Base-by-base conservation (phyloP, 2,888 invertebrate genomes). In the Callosobruchus maculatus region DNA sequence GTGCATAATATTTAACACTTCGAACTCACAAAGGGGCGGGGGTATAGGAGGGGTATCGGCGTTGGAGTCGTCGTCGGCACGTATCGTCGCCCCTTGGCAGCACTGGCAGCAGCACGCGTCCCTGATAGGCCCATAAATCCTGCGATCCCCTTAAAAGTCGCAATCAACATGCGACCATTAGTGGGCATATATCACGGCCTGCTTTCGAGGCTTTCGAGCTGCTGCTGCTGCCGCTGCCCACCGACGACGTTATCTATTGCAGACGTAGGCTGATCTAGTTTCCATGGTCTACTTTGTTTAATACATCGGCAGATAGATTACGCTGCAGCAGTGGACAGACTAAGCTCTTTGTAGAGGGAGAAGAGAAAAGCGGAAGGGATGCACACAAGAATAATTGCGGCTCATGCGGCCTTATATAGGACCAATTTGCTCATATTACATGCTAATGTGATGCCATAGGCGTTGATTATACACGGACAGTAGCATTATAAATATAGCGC, bases 121-220 rank as follows among this genome's bases (percentile, higher is more conserved):
- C 49, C 49, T 49, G 49, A 49, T 49, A 49, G 49, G 49, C 49
- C 81, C 82, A 84, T 85, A 85, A 85, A 85, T 85, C 49, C 49
- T 81, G 77, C 75, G 81, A 80, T 83, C 84, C 85, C 84, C 84
- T 85, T 85, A 85, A 85, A 85, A 85, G 84, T 83, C 83, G 85
- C 85, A 85, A 85, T 85, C 85, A 85, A 85, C 85, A 85, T 85
- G 84, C 84, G 84, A 83, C 85, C 85, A 85, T 85, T 85, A 85
- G 84, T 82, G 85, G 82, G 80, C 81, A 85, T 85, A 85, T 84
- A 85, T 85, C 85, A 85, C 75, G 75, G 70, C 75, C 74, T 75
- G 49, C 49, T 49, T 49, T 49, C 49, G 49, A 49, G 49, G 49
- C 49, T 49, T 49, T 18, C 49, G 49, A 49, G 26, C 49, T 49